Evolutionary conservation across 2,888 invertebrate genomes (phyloP), one percentile per base, ranked within the genome.

Genomic region (Troides oblongomaculatus): DNA sequence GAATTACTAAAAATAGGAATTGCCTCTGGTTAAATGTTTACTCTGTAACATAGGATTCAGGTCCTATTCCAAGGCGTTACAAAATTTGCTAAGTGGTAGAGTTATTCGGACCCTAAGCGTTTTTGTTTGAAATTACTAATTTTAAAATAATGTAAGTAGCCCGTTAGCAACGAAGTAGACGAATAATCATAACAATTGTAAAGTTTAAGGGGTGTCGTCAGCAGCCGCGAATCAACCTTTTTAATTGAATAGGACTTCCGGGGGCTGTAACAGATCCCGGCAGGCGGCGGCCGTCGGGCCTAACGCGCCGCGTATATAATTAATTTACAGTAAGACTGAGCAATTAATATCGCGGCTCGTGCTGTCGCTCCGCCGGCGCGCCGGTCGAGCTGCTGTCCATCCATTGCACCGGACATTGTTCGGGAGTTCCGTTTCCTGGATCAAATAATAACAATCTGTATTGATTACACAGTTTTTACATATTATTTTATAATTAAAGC

Each of bases 271-370:
- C 66, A 64, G 60, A 60, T 43, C 46, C 60, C 60, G 64, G 53
- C 70, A 64, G 70, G 67, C 62, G 63, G 56, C 70, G 18, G 62
- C 23, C 50, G 58, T 62, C 58, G 25, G 58, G 62, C 65, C 50
- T 21, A 21, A 21, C 21, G 21, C 57, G 66, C 36, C 50, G 60
- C 39, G 56, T 67, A 67, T 66, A 60, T 63, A 70, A 66, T 63
- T 50, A 63, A 70, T 70, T 67, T 60, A 17, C 59, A 60, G 66
- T 60, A 36, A 50, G 56, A 59, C 66, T 59, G 59, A 59, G 43
- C 50, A 58, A 66, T 69, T 65, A 69, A 66, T 69, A 62, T 65
- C 43, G 46, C 17, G 5, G 43, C 50, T 30, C n/a, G 58, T 58
- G 58, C 57, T 65, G 58, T 69, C 66, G 39, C 65, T 62, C 65